phyloP scores from a whole-genome alignment of 2,888 invertebrate genomes.

The Hermaeophaga mercurialis region DNA sequence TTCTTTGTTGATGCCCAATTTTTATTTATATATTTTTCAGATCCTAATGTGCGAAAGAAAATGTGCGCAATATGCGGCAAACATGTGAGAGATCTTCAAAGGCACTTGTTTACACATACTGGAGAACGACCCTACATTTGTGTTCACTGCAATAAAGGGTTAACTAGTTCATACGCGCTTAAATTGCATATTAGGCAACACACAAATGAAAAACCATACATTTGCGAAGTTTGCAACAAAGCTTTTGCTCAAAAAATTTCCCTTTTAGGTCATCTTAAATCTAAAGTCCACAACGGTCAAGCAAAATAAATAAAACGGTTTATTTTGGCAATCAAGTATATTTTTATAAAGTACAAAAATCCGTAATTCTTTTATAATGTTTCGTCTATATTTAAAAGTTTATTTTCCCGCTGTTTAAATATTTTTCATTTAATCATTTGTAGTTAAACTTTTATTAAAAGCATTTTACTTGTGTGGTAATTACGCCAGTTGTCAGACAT shows the following conservation, averaged over 20 bases:
- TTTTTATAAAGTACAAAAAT: too few species aligned
- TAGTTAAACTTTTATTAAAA: too few species aligned
- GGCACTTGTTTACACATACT: slow-evolving; percentile 47
- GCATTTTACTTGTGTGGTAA: too few species aligned
- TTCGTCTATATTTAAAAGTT: too few species aligned
- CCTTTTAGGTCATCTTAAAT: slow-evolving; percentile 46
- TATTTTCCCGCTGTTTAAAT: too few species aligned
- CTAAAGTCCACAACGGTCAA: slow-evolving; percentile 37
- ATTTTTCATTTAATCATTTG: too few species aligned
- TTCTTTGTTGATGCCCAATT: too few species aligned
- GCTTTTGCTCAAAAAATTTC: slow-evolving; percentile 49
- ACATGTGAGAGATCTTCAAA: slow-evolving; percentile 44
- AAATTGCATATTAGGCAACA: slow-evolving; percentile 48
- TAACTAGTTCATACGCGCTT: slow-evolving; percentile 46
- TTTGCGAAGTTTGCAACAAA: slow-evolving; percentile 45
- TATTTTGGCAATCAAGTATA: too few species aligned
- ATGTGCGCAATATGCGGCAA: slow-evolving; percentile 48
- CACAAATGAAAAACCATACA: slow-evolving; percentile 49
- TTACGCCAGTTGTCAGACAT: too few species aligned
- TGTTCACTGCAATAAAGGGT: slow-evolving; percentile 45
- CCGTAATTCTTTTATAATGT: too few species aligned
- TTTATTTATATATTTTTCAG: slow-evolving; percentile 41
- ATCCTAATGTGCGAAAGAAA: slow-evolving; percentile 46
- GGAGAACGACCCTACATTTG: slow-evolving; percentile 48
- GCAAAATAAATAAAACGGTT: too few species aligned